These are phyloP conservation scores for Saccopteryx bilineata DNA, from an alignment of 2,113 vertebrate species.

Conservation along the genomic window DNA sequence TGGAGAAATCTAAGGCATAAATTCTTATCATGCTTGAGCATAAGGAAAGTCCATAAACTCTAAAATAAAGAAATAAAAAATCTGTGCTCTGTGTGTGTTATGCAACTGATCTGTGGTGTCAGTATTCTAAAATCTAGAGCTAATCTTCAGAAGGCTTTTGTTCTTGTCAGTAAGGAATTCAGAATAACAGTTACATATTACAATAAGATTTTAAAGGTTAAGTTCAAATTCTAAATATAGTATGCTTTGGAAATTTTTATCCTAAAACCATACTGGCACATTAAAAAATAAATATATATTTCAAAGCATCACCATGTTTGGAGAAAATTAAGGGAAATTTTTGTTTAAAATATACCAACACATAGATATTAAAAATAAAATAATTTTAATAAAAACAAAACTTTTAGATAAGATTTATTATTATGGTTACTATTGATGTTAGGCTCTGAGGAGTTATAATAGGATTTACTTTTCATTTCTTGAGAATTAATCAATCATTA, in stretches of 20 bases:
- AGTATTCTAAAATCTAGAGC: not conserved
- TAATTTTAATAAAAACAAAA: conserved; percentile 7
- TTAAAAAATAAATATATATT: not conserved
- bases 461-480: conserved; percentile 34
- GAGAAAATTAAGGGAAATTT: not conserved
- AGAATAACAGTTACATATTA: not conserved
- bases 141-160: not conserved
- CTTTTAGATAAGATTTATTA: not conserved
- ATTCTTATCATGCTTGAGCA: not conserved
- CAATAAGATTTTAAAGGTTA: not conserved
- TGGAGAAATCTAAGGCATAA: not conserved
- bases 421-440: not conserved
- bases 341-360: not conserved
- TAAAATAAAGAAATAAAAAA: not conserved
- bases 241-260: not conserved
- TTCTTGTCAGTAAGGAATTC: not conserved
- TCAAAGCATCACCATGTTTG: conserved; percentile 14
- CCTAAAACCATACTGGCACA: not conserved
- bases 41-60: not conserved
- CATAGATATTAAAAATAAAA: not conserved
- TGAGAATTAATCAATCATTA: not conserved
- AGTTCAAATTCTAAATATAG: not conserved
- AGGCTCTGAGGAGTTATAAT: not conserved
- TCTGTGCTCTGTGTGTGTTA: not conserved
- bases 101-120: not conserved